Evolutionary conservation across 2,797 vertebrate species (phyloP).

Genomic region (Bryconaethiops microstoma): DNA sequence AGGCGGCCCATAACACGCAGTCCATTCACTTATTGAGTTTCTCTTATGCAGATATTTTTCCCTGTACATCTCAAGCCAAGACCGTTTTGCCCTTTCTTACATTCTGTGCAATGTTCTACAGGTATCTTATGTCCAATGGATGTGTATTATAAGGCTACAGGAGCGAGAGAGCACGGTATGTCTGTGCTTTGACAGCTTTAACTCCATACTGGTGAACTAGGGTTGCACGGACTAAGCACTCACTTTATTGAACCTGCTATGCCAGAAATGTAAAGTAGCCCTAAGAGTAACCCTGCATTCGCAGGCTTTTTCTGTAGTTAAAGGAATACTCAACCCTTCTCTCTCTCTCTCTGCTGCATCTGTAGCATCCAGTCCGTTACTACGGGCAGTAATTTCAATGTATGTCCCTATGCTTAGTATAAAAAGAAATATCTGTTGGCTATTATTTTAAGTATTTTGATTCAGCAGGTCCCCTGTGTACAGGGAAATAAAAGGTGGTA

Average conservation of each 20-base stretch:
- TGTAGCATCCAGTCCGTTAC: neutral
- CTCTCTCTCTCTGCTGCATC: neutral
- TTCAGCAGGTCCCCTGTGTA: neutral
- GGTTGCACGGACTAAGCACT: neutral
- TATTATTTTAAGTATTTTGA: neutral
- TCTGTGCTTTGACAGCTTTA: conserved; percentile 35
- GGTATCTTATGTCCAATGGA: conserved; percentile 41
- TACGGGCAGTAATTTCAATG: neutral
- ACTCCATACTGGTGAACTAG: conserved; percentile 21
- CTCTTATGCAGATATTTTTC: conserved; percentile 10
- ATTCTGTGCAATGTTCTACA: conserved; percentile 48
- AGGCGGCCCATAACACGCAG: conserved; percentile 65
- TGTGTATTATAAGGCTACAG: conserved; percentile 25
- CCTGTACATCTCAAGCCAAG: conserved; percentile 33
- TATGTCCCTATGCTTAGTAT: neutral
- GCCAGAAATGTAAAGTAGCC: conserved; percentile 10
- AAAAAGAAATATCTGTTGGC: neutral
- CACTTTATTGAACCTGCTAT: conserved; percentile 19
- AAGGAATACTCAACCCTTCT: neutral
- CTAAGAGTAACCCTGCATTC: neutral
- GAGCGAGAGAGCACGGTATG: neutral
- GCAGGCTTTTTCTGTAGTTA: conserved; percentile 15
- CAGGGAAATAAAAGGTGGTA: neutral
- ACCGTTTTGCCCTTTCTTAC: conserved; percentile 40
- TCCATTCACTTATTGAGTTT: conserved; percentile 46